Conservation (phyloP, 2,113 vertebrate genomes). For the Panthera uncia region DNA sequence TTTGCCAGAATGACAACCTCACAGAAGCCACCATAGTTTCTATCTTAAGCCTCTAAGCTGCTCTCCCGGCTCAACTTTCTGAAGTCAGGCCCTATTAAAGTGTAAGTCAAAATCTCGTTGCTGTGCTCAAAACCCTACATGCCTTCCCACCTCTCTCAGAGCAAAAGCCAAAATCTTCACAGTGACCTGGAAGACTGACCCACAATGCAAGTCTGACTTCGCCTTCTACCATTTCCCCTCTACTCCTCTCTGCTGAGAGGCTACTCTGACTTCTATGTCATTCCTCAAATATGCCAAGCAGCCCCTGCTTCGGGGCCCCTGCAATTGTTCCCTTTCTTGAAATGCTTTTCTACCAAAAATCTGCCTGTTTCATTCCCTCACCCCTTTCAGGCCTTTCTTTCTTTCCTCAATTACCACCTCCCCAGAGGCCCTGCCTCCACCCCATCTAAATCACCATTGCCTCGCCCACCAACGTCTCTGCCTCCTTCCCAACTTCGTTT, state of each 20-base stretch:
- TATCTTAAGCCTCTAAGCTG: not conserved
- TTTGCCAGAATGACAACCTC: not conserved
- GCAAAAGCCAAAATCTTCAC: not conserved
- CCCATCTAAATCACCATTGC: not conserved
- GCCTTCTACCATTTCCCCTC: not conserved
- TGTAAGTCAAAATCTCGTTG: not conserved
- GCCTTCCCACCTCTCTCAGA: not conserved
- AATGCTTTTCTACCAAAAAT: not conserved
- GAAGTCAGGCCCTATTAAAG: not conserved
- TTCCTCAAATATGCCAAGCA: not conserved
- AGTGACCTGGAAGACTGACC: not conserved
- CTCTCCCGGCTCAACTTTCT: not conserved
- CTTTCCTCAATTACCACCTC: not conserved
- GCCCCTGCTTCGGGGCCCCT: not conserved
- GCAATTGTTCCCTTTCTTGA: not conserved
- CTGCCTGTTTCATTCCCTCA: not conserved
- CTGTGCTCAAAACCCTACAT: not conserved
- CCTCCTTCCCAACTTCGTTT: not conserved
- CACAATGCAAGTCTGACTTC: fast-evolving
- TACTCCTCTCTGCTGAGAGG: not conserved
- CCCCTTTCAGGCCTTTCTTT: not conserved
- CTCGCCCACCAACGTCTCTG: not conserved
- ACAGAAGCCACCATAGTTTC: not conserved
- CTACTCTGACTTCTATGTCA: fast-evolving
- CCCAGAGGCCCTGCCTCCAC: no score